phyloP scores from a whole-genome alignment of 2,888 invertebrate genomes.

The Timema cristinae region DNA sequence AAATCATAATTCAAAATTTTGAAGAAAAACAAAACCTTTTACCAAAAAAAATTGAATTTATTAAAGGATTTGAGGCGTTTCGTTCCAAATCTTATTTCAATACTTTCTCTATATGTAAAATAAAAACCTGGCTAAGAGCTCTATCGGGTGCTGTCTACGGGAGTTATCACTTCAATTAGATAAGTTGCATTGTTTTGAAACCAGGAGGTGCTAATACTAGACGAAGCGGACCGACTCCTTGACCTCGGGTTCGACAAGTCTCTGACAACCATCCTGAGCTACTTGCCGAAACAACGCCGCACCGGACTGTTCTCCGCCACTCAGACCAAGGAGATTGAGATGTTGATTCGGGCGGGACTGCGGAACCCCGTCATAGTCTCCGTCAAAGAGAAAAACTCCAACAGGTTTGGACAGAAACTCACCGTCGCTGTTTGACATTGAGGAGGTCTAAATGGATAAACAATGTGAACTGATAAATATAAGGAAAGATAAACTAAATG shows the following conservation, averaged over 20 bases:
- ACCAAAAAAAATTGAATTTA: too few relatives aligned
- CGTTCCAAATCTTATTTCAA: too few relatives aligned
- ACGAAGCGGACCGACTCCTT: slow-evolving; percentile 93
- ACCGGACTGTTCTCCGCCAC: slow-evolving; percentile 99
- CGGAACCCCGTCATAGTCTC: slow-evolving; percentile 88
- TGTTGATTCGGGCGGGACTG: slow-evolving; percentile 87
- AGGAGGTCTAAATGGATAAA: too few relatives aligned
- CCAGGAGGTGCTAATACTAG: slow-evolving; percentile 86
- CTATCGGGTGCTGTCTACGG: background rate
- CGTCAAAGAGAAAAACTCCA: slow-evolving; percentile 79
- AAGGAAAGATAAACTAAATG: too few relatives aligned
- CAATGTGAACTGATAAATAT: too few relatives aligned
- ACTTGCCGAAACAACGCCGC: slow-evolving; percentile 86
- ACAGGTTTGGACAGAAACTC: too few relatives aligned
- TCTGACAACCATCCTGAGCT: slow-evolving; percentile 82
- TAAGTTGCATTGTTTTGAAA: slow-evolving; percentile 34
- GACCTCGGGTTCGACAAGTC: slow-evolving; percentile 88
- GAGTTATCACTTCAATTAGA: background rate
- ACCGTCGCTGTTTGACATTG: too few relatives aligned
- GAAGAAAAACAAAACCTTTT: too few relatives aligned
- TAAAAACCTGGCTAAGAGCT: too few relatives aligned
- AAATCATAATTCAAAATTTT: too few relatives aligned
- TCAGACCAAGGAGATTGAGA: slow-evolving; percentile 90
- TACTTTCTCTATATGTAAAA: too few relatives aligned
- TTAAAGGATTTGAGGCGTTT: too few relatives aligned